These are phyloP conservation scores for Podargus strigoides DNA, from an alignment of 2,797 vertebrate species.

Conservation along the genomic window DNA sequence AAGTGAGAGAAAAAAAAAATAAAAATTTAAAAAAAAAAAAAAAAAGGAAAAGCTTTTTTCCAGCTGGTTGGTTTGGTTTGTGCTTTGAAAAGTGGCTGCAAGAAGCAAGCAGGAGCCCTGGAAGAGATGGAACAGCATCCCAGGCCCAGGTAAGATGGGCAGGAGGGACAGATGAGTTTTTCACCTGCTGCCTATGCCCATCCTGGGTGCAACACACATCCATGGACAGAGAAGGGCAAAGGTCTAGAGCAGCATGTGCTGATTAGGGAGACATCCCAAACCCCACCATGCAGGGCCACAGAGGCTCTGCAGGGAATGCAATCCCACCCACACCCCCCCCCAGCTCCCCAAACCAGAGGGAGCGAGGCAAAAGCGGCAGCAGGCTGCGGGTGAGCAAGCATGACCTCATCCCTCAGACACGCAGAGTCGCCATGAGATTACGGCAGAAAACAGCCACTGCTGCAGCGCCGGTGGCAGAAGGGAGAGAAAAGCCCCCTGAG, in stretches of 20 bases:
- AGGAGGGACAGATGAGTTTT: not conserved
- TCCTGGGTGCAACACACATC: rapidly evolving
- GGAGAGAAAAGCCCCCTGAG: not conserved
- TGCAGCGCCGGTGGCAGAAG: not conserved
- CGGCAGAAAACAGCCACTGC: not conserved
- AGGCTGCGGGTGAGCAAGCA: not conserved
- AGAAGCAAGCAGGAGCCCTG: not conserved
- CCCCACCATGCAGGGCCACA: rapidly evolving
- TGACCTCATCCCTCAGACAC: conserved; percentile 58
- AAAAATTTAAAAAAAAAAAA: too few species aligned
- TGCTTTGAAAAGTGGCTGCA: not conserved
- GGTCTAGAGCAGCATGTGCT: rapidly evolving
- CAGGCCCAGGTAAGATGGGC: too few species aligned
- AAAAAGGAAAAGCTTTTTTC: rapidly evolving
- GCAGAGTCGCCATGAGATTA: not conserved
- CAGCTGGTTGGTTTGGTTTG: not conserved
- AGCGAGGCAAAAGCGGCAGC: conserved; percentile 59
- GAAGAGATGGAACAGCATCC: not conserved
- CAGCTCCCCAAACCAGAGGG: not conserved
- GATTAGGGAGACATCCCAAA: not conserved
- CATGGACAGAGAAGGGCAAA: not conserved
- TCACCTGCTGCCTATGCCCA: rapidly evolving
- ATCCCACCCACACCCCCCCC: not conserved
- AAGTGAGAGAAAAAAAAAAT: not conserved
- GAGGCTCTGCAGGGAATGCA: not conserved